A percentile compares a stretch with the other conserved stretches of the same genome.
Evolutionary conservation across 2,888 invertebrate genomes (phyloP).

Genomic region (Lottia gigantea): DNA sequence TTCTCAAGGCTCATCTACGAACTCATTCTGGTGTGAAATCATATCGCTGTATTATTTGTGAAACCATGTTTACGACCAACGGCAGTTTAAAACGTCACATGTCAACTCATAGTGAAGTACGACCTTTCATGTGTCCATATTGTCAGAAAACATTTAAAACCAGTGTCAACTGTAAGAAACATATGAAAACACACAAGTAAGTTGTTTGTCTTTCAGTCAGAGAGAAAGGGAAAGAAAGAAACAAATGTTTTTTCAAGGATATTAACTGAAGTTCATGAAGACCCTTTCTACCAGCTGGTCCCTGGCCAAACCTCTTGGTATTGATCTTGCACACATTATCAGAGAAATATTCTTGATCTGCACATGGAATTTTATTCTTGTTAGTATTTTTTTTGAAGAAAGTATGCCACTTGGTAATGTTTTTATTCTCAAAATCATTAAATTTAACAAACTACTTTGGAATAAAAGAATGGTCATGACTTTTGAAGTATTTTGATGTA

Average conservation of each 20-base stretch:
- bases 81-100: constrained; percentile 82
- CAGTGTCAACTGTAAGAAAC: constrained; percentile 74
- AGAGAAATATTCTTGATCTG: neutral
- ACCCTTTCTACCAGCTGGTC: too few relatives aligned
- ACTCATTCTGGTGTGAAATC: constrained; percentile 72
- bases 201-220: neutral
- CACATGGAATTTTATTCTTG: neutral
- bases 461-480: too few relatives aligned
- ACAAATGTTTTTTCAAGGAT: too few relatives aligned
- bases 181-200: constrained; percentile 74
- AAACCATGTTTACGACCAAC: constrained; percentile 75
- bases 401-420: too few relatives aligned
- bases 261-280: too few relatives aligned
- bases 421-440: too few relatives aligned
- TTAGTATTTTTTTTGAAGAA: neutral
- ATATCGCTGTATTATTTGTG: constrained; percentile 76
- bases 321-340: too few relatives aligned
- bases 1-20: constrained; percentile 73
- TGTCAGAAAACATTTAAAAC: constrained; percentile 75
- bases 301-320: too few relatives aligned
- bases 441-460: neutral
- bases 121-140: constrained; percentile 73
- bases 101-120: constrained; percentile 74
- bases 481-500: too few relatives aligned
- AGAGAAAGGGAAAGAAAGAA: too few relatives aligned